Evolutionary conservation across 1,140 invertebrate genomes (phyloP).

Genomic region (Carposina sasakii): DNA sequence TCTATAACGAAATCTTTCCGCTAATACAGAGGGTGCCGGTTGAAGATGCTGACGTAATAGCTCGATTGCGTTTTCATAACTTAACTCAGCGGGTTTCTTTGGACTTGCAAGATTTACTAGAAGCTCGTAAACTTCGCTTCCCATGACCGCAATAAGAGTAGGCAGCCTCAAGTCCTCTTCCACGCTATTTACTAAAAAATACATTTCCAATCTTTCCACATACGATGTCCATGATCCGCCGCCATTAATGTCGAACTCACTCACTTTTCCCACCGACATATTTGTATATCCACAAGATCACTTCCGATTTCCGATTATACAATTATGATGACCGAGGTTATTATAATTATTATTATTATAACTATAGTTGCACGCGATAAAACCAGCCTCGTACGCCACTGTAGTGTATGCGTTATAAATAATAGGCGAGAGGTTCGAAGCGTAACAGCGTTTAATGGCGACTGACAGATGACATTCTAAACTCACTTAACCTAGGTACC

Average conservation of each 20-base stretch:
- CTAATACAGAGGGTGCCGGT: slow-evolving; percentile 8
- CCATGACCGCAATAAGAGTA: slow-evolving; percentile 6
- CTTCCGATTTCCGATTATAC: no score
- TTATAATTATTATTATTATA: no score
- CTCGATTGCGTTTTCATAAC: background rate
- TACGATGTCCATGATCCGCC: background rate
- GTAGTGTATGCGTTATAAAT: no score
- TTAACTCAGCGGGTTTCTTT: background rate
- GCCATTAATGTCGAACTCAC: background rate
- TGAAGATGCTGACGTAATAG: slow-evolving; percentile 1
- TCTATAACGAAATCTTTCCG: slow-evolving; percentile 7
- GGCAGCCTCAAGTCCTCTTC: background rate
- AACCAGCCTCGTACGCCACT: no score
- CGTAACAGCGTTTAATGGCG: no score
- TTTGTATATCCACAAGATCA: no score
- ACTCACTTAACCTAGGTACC: no score
- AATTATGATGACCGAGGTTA: no score
- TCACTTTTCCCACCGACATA: background rate
- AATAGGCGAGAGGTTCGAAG: no score
- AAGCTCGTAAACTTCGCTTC: background rate
- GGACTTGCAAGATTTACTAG: slow-evolving; percentile 3
- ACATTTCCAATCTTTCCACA: background rate
- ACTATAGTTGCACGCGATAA: no score
- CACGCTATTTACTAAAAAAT: background rate
- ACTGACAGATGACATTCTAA: no score